Conservation (phyloP, 37 sponge, comb jelly and placozoan genomes). For the Beroe forskalii region DNA sequence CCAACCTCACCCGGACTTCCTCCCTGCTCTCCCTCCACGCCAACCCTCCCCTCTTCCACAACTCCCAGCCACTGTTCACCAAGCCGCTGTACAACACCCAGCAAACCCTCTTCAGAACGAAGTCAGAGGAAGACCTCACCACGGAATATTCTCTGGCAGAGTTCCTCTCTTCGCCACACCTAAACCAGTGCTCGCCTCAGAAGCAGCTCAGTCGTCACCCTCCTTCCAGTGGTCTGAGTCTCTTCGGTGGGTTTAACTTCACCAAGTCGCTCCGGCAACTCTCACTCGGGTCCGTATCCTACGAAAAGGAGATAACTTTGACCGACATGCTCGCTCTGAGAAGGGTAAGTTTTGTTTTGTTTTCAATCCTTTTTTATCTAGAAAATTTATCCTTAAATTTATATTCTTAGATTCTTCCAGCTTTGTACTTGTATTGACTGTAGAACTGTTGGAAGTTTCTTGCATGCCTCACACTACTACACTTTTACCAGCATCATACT, state of each 20-base stretch:
- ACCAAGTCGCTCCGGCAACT: slow-evolving; percentile 9
- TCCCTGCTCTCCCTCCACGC: slow-evolving; percentile 11
- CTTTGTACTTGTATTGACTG: too few species aligned
- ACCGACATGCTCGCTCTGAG: background rate
- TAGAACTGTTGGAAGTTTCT: too few species aligned
- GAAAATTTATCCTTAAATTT: too few species aligned
- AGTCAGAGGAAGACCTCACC: slow-evolving; percentile 18
- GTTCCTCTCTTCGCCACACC: slow-evolving; percentile 35
- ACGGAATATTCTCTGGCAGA: slow-evolving; percentile 1
- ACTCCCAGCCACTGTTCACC: background rate
- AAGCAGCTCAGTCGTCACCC: background rate
- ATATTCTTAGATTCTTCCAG: too few species aligned
- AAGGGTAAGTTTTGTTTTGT: slow-evolving; percentile 18
- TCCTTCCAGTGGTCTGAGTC: background rate
- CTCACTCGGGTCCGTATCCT: background rate
- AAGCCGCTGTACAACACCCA: background rate
- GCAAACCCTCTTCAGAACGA: background rate
- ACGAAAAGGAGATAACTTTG: background rate
- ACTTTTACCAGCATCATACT: too few species aligned
- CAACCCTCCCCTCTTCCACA: background rate
- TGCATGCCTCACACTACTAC: too few species aligned
- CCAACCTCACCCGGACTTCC: background rate
- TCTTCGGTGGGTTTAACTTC: slow-evolving; percentile 7
- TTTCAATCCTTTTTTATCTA: too few species aligned
- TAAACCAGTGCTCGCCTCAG: background rate